A percentile compares a stretch with the other conserved stretches of the same genome.
Evolutionary conservation across 2,113 vertebrate genomes (phyloP).

Genomic region (Petroica traversi): DNA sequence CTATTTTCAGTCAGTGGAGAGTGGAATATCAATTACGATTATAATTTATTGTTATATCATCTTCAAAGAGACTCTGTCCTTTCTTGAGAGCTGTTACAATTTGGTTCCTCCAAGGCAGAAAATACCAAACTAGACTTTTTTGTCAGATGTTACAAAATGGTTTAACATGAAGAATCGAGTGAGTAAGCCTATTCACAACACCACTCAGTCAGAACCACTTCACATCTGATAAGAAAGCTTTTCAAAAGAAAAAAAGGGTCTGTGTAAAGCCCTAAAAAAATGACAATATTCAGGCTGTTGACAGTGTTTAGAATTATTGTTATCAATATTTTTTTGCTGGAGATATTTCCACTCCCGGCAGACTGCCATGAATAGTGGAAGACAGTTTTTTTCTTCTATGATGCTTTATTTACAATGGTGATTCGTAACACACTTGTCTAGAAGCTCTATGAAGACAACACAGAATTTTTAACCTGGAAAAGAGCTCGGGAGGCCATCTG

Average conservation of each 20-base stretch:
- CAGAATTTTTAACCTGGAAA: neutral
- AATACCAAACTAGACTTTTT: neutral
- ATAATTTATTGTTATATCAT: neutral
- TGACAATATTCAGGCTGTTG: neutral
- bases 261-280: neutral
- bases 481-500: neutral
- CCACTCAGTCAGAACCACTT: neutral
- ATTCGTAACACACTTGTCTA: neutral
- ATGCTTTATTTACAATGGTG: neutral
- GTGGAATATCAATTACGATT: neutral
- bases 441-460: neutral
- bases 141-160: neutral
- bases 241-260: neutral
- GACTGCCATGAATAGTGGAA: neutral
- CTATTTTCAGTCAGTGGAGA: neutral
- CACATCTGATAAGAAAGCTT: neutral
- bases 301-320: neutral
- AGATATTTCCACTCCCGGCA: neutral
- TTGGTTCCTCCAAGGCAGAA: neutral
- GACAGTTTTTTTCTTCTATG: neutral
- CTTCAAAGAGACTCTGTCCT: neutral
- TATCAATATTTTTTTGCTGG: neutral
- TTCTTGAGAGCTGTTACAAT: neutral
- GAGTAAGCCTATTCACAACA: neutral
- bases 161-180: neutral